phyloP scores from a whole-genome alignment of 1,140 invertebrate species.

The Sarcophaga peregrina region DNA sequence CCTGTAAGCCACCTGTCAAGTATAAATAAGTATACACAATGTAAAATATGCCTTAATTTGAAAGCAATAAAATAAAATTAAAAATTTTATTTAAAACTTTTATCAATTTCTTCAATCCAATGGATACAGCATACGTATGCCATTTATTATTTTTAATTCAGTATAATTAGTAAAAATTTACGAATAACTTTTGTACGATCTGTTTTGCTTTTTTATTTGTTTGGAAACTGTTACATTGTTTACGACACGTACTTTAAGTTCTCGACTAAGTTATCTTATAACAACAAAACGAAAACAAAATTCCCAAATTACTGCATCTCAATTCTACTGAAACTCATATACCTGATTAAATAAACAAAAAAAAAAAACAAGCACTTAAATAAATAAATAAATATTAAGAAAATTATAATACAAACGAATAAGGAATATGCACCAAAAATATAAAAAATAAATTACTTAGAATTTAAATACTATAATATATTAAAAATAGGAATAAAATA shows the following conservation, averaged over 20 bases:
- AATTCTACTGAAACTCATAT: slow-evolving; percentile 39
- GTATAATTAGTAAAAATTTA: too few relatives aligned
- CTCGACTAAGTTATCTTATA: not conserved
- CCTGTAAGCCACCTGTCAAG: too few relatives aligned
- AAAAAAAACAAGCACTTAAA: slow-evolving; percentile 26
- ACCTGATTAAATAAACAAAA: slow-evolving; percentile 23
- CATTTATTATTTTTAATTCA: too few relatives aligned
- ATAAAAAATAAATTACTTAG: slow-evolving; percentile 15
- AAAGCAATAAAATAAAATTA: too few relatives aligned
- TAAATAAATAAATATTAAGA: not conserved
- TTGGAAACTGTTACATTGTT: not conserved
- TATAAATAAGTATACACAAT: too few relatives aligned
- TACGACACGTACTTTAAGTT: not conserved
- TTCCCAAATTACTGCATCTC: not conserved
- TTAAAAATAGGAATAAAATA: slow-evolving; percentile 4
- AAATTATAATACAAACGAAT: not conserved
- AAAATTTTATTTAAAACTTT: too few relatives aligned
- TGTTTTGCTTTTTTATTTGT: not conserved
- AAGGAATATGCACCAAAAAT: slow-evolving; percentile 35
- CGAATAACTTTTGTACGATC: not conserved
- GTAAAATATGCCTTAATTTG: too few relatives aligned
- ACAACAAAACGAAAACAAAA: not conserved
- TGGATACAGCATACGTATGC: too few relatives aligned
- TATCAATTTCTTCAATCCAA: too few relatives aligned
- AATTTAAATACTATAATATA: slow-evolving; percentile 32